These are phyloP conservation scores for Pangasius mekongensis DNA, from an alignment of 2,797 vertebrate species.

Conservation along the genomic window DNA sequence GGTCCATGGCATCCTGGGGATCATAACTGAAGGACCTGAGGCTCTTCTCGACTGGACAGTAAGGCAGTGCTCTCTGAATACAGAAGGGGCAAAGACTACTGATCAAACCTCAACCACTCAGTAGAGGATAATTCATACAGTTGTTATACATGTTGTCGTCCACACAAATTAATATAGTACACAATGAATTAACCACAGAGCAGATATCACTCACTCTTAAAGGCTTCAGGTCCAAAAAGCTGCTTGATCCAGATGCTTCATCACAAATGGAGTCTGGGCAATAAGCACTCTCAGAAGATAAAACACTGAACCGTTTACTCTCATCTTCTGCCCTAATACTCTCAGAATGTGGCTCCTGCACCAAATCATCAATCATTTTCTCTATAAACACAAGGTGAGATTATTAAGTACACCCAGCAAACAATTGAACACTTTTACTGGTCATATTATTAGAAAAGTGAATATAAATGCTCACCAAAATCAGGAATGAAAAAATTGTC, in stretches of 20 bases:
- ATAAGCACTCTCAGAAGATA: conserved; percentile 35
- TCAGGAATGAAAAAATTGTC: background rate
- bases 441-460: background rate
- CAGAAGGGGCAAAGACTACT: conserved; percentile 29
- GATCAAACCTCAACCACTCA: background rate
- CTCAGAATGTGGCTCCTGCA: conserved; percentile 24
- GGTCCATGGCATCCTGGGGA: conserved; percentile 48
- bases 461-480: background rate
- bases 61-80: conserved; percentile 49
- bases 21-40: conserved; percentile 20
- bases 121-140: background rate
- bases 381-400: conserved; percentile 51
- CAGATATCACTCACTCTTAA: conserved; percentile 54
- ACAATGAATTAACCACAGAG: background rate
- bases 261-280: conserved; percentile 26
- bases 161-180: background rate
- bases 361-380: conserved; percentile 23
- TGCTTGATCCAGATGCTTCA: conserved; percentile 26
- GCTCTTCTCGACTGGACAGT: conserved; percentile 31
- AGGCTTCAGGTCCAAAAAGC: conserved; percentile 47
- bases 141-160: background rate
- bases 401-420: background rate
- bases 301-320: conserved; percentile 9
- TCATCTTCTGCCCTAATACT: conserved; percentile 33
- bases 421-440: background rate